These are phyloP conservation scores for Pandion haliaetus DNA, from an alignment of 2,113 vertebrate species.

Conservation along the genomic window DNA sequence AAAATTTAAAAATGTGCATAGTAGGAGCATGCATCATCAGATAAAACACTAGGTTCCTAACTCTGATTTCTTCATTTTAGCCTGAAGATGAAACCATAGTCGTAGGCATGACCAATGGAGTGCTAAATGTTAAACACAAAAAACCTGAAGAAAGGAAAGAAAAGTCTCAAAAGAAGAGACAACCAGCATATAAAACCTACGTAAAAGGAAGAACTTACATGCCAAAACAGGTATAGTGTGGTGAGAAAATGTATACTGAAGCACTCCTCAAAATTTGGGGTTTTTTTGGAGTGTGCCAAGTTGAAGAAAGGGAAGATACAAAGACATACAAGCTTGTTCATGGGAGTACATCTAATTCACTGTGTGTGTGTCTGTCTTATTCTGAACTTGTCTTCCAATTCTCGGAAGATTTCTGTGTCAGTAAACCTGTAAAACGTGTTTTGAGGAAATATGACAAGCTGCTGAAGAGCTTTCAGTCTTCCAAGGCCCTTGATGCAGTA, in stretches of 20 bases:
- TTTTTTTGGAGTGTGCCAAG: neutral
- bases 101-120: conserved; percentile 94
- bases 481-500: conserved; percentile 91
- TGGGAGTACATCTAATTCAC: neutral
- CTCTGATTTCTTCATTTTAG: conserved; percentile 68
- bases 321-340: neutral
- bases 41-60: neutral
- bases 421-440: conserved; percentile 81
- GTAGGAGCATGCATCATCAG: neutral
- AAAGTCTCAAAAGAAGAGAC: conserved; percentile 53
- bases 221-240: conserved; percentile 82
- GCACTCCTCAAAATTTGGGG: neutral
- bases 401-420: conserved; percentile 92
- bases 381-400: conserved; percentile 7
- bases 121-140: conserved; percentile 90
- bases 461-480: conserved; percentile 88
- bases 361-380: neutral
- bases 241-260: neutral
- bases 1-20: neutral
- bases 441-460: conserved; percentile 88
- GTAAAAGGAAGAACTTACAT: conserved; percentile 89
- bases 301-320: neutral
- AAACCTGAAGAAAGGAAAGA: conserved; percentile 82
- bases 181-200: conserved; percentile 85
- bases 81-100: conserved; percentile 89